These are phyloP conservation scores for Hartigia nigra DNA, from an alignment of 2,888 invertebrate genomes.

Conservation along the genomic window DNA sequence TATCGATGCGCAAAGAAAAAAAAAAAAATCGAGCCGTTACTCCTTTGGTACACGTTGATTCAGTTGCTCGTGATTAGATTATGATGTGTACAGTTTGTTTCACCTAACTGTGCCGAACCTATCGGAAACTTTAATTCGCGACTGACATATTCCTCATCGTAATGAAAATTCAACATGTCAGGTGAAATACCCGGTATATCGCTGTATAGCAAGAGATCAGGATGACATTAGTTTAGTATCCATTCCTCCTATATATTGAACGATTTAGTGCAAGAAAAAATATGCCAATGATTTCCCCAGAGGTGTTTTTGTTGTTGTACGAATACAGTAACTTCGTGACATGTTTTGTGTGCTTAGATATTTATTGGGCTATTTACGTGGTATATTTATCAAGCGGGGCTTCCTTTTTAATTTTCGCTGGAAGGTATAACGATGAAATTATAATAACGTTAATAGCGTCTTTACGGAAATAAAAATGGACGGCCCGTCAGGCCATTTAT, in stretches of 20 bases:
- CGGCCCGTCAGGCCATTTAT: not conserved
- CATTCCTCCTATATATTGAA: too few relatives aligned
- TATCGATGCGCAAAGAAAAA: not conserved
- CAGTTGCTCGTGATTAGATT: not conserved
- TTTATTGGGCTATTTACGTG: not conserved
- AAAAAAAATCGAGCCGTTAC: not conserved
- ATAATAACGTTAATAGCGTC: not conserved
- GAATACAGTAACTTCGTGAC: not conserved
- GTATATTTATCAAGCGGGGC: not conserved
- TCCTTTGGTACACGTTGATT: not conserved
- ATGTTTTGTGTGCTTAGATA: too few relatives aligned
- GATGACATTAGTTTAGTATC: too few relatives aligned
- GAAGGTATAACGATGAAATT: not conserved
- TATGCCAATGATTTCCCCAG: not conserved
- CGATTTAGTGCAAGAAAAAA: not conserved
- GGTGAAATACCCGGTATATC: not conserved
- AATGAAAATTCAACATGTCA: not conserved
- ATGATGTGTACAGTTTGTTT: not conserved
- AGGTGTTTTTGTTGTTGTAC: not conserved
- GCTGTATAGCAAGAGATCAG: not conserved
- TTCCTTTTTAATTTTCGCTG: not conserved
- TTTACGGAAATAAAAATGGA: not conserved
- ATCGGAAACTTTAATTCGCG: not conserved
- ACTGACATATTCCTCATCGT: not conserved
- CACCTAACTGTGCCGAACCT: too few relatives aligned